phyloP scores from a whole-genome alignment of 35 echinoderm and acorn worm genomes.

The Apostichopus japonicus region DNA sequence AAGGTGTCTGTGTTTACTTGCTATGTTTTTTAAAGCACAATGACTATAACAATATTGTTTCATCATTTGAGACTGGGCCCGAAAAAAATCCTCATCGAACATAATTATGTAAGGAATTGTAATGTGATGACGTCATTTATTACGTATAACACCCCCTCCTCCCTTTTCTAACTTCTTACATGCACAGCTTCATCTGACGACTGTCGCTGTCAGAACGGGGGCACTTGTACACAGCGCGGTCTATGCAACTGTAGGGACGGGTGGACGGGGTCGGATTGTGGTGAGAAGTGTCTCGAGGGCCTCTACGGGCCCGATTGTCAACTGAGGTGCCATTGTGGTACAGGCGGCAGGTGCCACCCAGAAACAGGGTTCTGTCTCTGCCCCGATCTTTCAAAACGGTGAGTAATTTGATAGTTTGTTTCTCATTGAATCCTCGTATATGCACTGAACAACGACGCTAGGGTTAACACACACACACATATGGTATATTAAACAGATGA shows the following conservation, averaged over 20 bases:
- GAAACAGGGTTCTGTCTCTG: constrained; percentile 43
- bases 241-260: constrained; percentile 46
- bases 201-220: constrained; percentile 39
- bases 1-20: too few relatives aligned
- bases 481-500: too few relatives aligned
- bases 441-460: too few relatives aligned
- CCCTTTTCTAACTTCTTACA: neutral
- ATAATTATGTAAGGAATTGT: too few relatives aligned
- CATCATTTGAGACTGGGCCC: too few relatives aligned
- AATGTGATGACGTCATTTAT: neutral
- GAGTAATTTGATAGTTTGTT: neutral
- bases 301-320: constrained; percentile 10
- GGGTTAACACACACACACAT: too few relatives aligned
- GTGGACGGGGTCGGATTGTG: constrained; percentile 18
- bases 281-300: neutral
- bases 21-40: too few relatives aligned
- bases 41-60: too few relatives aligned
- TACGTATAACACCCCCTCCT: neutral
- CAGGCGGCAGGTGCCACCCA: constrained; percentile 8
- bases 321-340: neutral
- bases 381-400: constrained; percentile 45
- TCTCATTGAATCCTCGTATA: too few relatives aligned
- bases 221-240: constrained; percentile 10
- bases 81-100: too few relatives aligned
- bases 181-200: neutral